These are phyloP conservation scores for Gymnothorax reevesii DNA, from an alignment of 2,797 vertebrate species.

Conservation along the genomic window DNA sequence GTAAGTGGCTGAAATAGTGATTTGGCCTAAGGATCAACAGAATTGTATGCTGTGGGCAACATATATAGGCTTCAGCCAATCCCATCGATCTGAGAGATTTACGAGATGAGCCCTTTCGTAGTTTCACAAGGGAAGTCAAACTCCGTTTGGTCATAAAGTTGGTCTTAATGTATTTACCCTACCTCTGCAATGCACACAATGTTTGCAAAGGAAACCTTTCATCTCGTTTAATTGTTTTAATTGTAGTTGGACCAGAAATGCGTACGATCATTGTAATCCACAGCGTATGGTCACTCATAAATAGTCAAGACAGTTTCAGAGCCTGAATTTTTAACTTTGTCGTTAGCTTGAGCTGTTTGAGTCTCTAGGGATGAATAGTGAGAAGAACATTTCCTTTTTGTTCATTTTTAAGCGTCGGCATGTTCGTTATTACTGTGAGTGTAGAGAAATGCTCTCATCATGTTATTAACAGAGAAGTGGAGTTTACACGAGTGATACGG, in stretches of 20 bases:
- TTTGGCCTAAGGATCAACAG: background rate
- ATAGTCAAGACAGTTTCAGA: background rate
- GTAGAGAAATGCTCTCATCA: conserved; percentile 3
- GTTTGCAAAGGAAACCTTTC: no score
- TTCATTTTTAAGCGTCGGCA: background rate
- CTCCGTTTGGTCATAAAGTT: background rate
- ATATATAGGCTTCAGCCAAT: background rate
- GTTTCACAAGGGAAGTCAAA: background rate
- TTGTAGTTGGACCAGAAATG: background rate
- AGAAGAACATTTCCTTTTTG: background rate
- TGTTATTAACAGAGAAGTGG: conserved; percentile 10
- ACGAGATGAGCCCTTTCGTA: background rate
- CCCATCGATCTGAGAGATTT: background rate
- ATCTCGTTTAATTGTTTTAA: background rate
- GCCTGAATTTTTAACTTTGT: background rate
- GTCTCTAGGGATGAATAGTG: background rate
- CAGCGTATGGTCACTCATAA: background rate
- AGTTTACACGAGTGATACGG: background rate
- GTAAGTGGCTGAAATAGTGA: background rate
- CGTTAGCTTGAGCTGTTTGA: background rate
- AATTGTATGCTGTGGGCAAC: background rate
- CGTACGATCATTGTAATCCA: background rate
- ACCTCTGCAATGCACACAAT: background rate
- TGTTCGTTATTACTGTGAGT: background rate
- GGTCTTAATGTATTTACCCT: background rate